Percentiles rank a stretch among this genome's conserved stretches.
Evolutionary conservation across 2,113 vertebrate genomes (phyloP).

Genomic region (Sclerurus mexicanus): DNA sequence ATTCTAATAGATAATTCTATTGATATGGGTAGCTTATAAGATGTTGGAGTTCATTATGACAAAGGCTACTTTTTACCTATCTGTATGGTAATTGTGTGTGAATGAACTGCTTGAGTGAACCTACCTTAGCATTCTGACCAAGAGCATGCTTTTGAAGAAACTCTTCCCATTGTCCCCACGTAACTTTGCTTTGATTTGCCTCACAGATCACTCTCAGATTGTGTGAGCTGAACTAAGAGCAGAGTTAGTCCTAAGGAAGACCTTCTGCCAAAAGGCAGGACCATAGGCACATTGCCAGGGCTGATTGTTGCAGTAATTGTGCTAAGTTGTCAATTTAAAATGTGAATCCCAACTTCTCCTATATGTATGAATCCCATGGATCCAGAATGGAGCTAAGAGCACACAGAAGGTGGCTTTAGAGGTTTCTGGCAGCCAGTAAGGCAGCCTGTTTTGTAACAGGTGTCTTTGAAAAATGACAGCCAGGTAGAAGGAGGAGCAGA

Average conservation of each 20-base stretch:
- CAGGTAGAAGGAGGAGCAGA: not conserved
- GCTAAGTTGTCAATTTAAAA: not conserved
- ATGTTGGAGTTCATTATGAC: not conserved
- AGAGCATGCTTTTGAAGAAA: not conserved
- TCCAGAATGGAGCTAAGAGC: not conserved
- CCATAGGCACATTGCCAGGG: no score
- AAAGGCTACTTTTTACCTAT: not conserved
- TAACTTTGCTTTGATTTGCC: not conserved
- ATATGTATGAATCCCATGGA: fast-evolving
- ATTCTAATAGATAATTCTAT: not conserved
- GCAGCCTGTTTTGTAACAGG: not conserved
- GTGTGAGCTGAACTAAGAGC: not conserved
- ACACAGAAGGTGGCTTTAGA: not conserved
- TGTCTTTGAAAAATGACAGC: not conserved
- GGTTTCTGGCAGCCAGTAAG: not conserved
- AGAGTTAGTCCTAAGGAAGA: not conserved
- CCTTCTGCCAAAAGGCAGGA: not conserved
- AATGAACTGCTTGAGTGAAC: not conserved
- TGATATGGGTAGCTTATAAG: not conserved
- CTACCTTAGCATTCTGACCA: not conserved
- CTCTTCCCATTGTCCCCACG: not conserved
- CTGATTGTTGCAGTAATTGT: not conserved
- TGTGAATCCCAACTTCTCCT: not conserved
- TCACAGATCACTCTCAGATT: not conserved
- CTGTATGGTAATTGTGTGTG: not conserved